Conservation (phyloP, 2,797 vertebrate species). For the Poecilia picta region DNA sequence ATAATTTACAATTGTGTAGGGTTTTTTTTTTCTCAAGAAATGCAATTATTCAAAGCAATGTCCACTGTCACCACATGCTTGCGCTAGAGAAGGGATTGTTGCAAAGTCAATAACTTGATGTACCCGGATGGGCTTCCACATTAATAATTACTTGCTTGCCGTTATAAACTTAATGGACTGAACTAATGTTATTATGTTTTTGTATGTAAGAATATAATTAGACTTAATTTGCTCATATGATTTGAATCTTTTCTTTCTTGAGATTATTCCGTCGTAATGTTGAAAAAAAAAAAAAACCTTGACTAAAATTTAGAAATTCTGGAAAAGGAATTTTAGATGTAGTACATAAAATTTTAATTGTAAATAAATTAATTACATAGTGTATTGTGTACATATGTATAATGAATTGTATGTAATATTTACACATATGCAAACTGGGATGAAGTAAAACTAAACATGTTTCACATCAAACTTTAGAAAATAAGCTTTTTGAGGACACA, state of each 20-base stretch:
- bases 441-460: conserved; percentile 11
- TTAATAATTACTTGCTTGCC: background rate
- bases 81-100: background rate
- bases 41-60: background rate
- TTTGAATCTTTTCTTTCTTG: background rate
- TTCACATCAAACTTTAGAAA: conserved; percentile 7
- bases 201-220: background rate
- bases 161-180: background rate
- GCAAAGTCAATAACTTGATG: background rate
- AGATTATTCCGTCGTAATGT: background rate
- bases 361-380: background rate
- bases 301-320: background rate
- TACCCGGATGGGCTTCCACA: background rate
- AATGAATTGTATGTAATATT: no score
- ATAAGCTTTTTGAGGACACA: background rate
- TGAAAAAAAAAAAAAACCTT: no score
- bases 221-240: background rate
- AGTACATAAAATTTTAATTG: background rate
- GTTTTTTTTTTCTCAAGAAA: background rate
- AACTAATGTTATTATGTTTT: background rate
- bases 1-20: background rate
- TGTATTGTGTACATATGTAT: no score
- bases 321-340: background rate
- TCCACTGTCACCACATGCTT: background rate
- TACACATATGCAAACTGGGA: background rate